Conservation (phyloP, 2,797 vertebrate species). For the Menidia menidia region DNA sequence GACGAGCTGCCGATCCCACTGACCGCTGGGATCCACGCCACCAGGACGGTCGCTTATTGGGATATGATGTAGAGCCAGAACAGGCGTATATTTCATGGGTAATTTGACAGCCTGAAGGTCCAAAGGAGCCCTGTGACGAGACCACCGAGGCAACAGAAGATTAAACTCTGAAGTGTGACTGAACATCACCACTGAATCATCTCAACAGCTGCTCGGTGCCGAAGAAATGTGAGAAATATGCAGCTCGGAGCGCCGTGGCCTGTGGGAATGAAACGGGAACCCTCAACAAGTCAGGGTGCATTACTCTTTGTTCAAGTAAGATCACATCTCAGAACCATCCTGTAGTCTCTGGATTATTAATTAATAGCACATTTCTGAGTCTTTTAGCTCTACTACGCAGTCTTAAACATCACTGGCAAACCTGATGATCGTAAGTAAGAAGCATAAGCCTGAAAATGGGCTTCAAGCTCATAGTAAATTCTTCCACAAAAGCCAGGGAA, state of each 20-base stretch:
- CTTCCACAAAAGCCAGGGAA: too few species aligned
- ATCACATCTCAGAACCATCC: background rate
- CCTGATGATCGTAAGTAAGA: background rate
- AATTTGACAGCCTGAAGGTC: constrained; percentile 43
- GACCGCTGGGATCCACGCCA: constrained; percentile 33
- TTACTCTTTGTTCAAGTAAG: constrained; percentile 1
- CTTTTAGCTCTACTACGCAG: background rate
- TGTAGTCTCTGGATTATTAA: too few species aligned
- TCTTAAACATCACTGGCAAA: background rate
- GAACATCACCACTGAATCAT: constrained; percentile 61
- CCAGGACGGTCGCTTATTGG: constrained; percentile 56
- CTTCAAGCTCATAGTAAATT: background rate
- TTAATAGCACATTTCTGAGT: background rate
- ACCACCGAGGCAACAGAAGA: constrained; percentile 47
- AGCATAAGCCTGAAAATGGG: background rate
- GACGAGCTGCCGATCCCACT: constrained; percentile 37
- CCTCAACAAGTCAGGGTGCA: background rate
- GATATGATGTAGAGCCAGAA: constrained; percentile 50
- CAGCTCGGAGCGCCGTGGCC: constrained; percentile 19
- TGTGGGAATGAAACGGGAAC: constrained; percentile 37
- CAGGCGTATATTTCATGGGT: constrained; percentile 37
- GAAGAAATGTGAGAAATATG: constrained; percentile 12
- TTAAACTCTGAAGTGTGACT: constrained; percentile 59
- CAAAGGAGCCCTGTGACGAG: constrained; percentile 18
- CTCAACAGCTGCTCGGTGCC: constrained; percentile 37